These are phyloP conservation scores for Mustela lutreola DNA, from an alignment of 2,113 vertebrate genomes.

Conservation along the genomic window DNA sequence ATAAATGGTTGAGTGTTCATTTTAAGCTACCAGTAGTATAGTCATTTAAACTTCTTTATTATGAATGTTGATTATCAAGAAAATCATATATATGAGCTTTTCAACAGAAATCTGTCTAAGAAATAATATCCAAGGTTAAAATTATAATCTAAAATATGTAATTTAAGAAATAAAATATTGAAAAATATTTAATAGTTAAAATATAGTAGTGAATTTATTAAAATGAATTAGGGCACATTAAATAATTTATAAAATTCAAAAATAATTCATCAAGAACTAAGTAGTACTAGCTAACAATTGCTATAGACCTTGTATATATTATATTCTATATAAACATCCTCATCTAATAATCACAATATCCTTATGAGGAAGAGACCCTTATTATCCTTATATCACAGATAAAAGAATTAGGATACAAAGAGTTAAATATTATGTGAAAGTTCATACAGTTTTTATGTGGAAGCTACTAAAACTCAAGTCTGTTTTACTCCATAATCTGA, in stretches of 20 bases:
- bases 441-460: not conserved
- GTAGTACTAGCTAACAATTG: not conserved
- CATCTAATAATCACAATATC: not conserved
- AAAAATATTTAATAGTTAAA: slow-evolving; percentile 10
- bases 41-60: not conserved
- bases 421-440: not conserved
- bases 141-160: not conserved
- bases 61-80: not conserved
- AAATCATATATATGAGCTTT: not conserved
- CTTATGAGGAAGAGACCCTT: not conserved
- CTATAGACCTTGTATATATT: not conserved
- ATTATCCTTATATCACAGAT: not conserved
- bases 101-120: not conserved
- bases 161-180: not conserved
- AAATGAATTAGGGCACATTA: not conserved
- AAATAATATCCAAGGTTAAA: not conserved
- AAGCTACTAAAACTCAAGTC: not conserved
- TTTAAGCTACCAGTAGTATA: not conserved
- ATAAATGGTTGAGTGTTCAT: not conserved
- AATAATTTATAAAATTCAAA: not conserved
- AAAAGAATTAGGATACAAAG: not conserved
- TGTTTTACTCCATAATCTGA: not conserved
- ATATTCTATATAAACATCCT: not conserved
- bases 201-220: not conserved
- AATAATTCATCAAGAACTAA: not conserved